A percentile compares a stretch with the other conserved stretches of the same genome.
Conservation (phyloP, 2,797 vertebrate genomes). For the Thunnus albacares region DNA sequence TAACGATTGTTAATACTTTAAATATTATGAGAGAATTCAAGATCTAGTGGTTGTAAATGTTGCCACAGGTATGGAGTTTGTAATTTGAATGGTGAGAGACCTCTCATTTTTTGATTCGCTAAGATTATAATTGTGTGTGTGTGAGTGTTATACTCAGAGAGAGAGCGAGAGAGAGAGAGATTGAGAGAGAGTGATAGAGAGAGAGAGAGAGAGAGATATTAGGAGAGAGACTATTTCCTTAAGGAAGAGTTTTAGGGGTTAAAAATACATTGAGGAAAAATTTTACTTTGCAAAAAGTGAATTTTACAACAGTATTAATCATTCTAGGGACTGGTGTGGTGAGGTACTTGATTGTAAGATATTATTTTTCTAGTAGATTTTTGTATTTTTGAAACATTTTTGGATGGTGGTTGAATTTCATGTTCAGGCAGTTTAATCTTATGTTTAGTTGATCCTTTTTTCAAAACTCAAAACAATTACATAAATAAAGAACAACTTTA, state of each 20-base stretch:
- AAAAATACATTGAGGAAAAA: background rate
- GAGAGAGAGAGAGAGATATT: background rate
- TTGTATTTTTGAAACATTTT: background rate
- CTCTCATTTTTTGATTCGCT: slow-evolving; percentile 12
- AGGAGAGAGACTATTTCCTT: background rate
- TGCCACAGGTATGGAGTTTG: background rate
- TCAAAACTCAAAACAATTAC: too few species aligned
- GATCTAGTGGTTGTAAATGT: slow-evolving; percentile 1
- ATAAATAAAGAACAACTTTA: too few species aligned
- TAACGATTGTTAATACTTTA: slow-evolving; percentile 13
- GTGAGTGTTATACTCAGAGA: background rate
- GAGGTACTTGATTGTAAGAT: too few species aligned
- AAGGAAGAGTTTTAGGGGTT: background rate
- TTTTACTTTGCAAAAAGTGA: background rate
- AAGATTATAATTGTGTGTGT: background rate
- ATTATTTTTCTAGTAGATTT: background rate
- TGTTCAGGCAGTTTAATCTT: background rate
- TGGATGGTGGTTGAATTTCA: background rate
- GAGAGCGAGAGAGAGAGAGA: too few species aligned
- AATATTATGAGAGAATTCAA: background rate
- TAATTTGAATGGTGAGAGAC: slow-evolving; percentile 16
- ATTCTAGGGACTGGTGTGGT: too few species aligned
- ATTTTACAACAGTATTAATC: too few species aligned
- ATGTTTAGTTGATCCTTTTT: too few species aligned
- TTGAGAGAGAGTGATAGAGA: too few species aligned